Base-by-base conservation (phyloP, 1,140 invertebrate genomes). In the Lordiphosa collinella region DNA sequence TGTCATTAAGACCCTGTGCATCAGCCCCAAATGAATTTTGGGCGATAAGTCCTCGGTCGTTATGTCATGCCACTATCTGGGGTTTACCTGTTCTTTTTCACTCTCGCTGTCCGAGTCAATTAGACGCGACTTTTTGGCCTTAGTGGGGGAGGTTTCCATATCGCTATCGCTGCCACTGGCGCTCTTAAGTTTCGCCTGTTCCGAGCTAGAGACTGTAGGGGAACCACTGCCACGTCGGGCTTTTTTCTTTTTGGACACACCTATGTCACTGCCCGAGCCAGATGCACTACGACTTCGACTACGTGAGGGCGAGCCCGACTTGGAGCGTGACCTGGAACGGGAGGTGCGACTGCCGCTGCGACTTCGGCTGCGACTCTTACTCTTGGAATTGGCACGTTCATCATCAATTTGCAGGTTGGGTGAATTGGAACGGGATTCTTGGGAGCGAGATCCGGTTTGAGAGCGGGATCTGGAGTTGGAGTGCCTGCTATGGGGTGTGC, bases 61-160 rank as follows among this genome's bases (percentile, higher is more conserved):
- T n/a, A n/a, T n/a, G n/a, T n/a, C n/a, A n/a, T n/a, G n/a, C n/a
- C n/a, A n/a, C n/a, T n/a, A n/a, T 16, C 4, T 29, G 25, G 8
- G 6, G 3, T n/a, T 43, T 59, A 44, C 55, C 29, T 53, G 61
- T 46, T 63, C 66, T 34, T 40, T 63, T 58, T 63, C 89, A 74
- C 54, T 88, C 73, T 91, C 86, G 38, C 74, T 91, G 10, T 92
- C 91, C 0, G 91, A 91, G 57, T 92, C 91, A 5, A 92, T 69
- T 0, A 92, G 88, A 9, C 89, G 34, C 63, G 87, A 73, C 89
- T 92, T 88, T 90, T 92, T 87, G 64, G 89, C 44, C 68, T 91
- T 90, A 16, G 47, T 40, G 1, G 65, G 63, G 2, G 80, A 54
- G 9, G 44, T 35, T 44, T 48, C 48, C 88, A 71, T 67, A 7